phyloP scores from a whole-genome alignment of 2,113 vertebrate species.

The Gasterosteus nipponicus region DNA sequence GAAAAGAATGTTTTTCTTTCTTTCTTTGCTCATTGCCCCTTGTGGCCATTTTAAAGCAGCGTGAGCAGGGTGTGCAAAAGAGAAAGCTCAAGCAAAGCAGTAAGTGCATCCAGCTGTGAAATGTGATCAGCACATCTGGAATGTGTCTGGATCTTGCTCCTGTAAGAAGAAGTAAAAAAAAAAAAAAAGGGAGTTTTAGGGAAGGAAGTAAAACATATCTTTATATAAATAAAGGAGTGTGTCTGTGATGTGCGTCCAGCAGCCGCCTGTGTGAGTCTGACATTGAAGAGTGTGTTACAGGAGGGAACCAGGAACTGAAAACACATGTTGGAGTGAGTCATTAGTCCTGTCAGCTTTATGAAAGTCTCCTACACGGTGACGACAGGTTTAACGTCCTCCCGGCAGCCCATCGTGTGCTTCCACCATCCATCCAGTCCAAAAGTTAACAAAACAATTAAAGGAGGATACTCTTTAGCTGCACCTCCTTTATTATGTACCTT shows the following conservation, averaged over 20 bases:
- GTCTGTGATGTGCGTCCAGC: conserved; percentile 37
- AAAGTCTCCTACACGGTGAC: conserved; percentile 34
- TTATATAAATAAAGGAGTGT: conserved; percentile 64
- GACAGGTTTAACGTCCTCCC: conserved; percentile 18
- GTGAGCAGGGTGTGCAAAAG: conserved; percentile 24
- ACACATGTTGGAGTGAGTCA: conserved; percentile 46
- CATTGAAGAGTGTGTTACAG: conserved; percentile 4
- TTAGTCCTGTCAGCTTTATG: conserved; percentile 56
- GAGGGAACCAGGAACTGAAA: conserved; percentile 28
- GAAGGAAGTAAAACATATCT: conserved; percentile 70
- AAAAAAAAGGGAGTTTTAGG: conserved; percentile 9
- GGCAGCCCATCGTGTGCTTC: conserved; percentile 25
- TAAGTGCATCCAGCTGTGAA: conserved; percentile 75
- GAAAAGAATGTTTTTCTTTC: conserved; percentile 40
- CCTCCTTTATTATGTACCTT: background rate
- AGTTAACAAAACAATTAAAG: background rate
- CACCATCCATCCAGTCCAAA: conserved; percentile 39
- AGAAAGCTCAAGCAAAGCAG: conserved; percentile 46
- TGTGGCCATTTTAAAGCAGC: conserved; percentile 36
- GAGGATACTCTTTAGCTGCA: background rate
- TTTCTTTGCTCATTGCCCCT: conserved; percentile 30
- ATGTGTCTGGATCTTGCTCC: conserved; percentile 63
- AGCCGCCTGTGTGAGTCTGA: conserved; percentile 18
- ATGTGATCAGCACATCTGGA: conserved; percentile 73
- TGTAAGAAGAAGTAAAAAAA: conserved; percentile 27